Evolutionary conservation across 2,888 invertebrate genomes (phyloP).

Genomic region (Ditylenchus weischeri): DNA sequence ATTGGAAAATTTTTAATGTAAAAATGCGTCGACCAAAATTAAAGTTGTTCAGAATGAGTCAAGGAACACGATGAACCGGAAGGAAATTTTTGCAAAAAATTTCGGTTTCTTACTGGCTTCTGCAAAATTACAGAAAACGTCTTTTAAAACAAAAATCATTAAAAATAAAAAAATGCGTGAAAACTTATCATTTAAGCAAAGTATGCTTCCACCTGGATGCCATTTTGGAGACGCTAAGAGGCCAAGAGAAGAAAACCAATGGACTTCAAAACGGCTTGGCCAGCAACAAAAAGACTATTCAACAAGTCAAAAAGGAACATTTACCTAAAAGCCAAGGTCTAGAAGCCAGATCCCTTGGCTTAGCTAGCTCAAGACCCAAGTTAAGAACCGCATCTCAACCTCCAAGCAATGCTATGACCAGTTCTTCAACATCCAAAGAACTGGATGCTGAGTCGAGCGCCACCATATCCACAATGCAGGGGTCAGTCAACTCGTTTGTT

Average conservation of each 20-base stretch:
- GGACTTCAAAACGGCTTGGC: no score
- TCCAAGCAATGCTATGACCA: neutral
- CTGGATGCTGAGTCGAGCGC: neutral
- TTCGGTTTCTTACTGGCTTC: no score
- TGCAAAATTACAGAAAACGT: no score
- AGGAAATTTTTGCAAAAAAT: no score
- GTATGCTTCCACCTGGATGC: constrained; percentile 25
- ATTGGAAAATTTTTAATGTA: no score
- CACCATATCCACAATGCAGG: neutral
- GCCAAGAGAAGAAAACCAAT: constrained; percentile 3
- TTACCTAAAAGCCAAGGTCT: neutral
- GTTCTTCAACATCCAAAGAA: neutral
- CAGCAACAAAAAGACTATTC: neutral
- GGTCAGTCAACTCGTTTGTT: neutral
- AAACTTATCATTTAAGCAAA: constrained; percentile 1
- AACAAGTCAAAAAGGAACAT: neutral
- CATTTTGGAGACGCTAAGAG: constrained; percentile 24
- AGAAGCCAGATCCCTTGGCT: neutral
- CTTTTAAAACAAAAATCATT: no score
- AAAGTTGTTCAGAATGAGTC: no score
- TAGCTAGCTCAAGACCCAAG: neutral
- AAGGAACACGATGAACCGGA: no score
- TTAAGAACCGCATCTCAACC: neutral
- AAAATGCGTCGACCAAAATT: no score
- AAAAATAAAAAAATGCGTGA: no score